Evolutionary conservation across 2,113 vertebrate species (phyloP).

Genomic region (Barnardius zonarius): DNA sequence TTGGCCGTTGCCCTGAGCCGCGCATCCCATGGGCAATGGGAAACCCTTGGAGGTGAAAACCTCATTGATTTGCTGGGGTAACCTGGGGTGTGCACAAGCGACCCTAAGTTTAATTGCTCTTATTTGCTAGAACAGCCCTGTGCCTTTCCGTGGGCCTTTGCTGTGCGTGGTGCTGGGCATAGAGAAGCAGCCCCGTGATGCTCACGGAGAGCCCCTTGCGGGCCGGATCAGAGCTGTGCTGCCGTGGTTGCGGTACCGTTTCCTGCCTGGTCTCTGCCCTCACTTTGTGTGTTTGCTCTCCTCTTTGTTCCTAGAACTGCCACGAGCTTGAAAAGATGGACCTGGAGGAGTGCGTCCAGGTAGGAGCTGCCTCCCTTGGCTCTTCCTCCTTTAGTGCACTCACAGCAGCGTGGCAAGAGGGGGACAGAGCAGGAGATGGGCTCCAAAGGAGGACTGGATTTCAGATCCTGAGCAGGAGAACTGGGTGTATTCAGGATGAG

Average conservation of each 20-base stretch:
- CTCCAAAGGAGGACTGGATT: background rate
- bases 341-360: constrained; percentile 98
- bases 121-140: background rate
- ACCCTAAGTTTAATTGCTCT: background rate
- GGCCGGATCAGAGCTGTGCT: background rate
- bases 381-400: background rate
- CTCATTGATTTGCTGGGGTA: background rate
- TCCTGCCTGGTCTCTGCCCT: background rate
- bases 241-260: background rate
- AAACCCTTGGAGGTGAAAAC: background rate
- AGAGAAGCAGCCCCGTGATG: background rate
- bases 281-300: background rate
- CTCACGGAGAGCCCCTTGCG: background rate
- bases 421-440: background rate
- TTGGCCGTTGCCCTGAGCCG: fast-evolving
- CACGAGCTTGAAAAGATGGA: constrained; percentile 99
- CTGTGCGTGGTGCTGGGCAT: fast-evolving
- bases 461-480: background rate
- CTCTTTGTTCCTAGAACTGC: constrained; percentile 84
- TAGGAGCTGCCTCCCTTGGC: constrained; percentile 42
- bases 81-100: background rate
- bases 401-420: background rate
- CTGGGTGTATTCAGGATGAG: background rate
- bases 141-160: background rate
- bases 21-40: fast-evolving